Percentiles rank a stretch among this genome's conserved stretches.
Conservation (phyloP, 2,888 invertebrate genomes). For the Steinernema carpocapsae region DNA sequence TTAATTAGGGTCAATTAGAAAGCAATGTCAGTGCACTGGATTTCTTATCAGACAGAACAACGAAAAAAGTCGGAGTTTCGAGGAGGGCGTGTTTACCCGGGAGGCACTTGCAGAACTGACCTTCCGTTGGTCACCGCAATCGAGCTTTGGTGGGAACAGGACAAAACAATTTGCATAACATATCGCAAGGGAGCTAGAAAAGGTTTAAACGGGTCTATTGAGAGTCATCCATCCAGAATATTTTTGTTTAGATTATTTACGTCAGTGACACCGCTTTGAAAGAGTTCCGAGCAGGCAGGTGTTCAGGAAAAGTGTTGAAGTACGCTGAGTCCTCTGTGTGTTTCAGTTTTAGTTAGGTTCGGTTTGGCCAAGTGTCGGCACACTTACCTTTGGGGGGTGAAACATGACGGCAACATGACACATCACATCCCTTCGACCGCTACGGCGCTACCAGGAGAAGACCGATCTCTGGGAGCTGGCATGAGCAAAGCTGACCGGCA, state of each 20-base stretch:
- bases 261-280: constrained; percentile 24
- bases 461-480: neutral
- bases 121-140: too few relatives aligned
- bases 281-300: constrained; percentile 30
- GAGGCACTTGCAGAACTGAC: too few relatives aligned
- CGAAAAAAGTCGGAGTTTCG: too few relatives aligned
- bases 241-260: constrained; percentile 5
- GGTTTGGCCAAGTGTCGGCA: neutral
- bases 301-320: neutral
- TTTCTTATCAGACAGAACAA: neutral
- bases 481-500: neutral
- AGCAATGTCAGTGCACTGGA: neutral
- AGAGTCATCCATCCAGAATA: constrained; percentile 29
- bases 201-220: neutral
- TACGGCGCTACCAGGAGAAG: neutral
- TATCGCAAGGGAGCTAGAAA: neutral
- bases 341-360: neutral
- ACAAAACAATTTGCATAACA: neutral
- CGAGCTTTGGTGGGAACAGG: too few relatives aligned
- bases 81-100: too few relatives aligned
- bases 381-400: constrained; percentile 24
- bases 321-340: neutral
- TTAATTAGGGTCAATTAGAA: constrained; percentile 33
- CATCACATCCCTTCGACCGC: constrained; percentile 11
- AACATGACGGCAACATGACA: constrained; percentile 32